These are phyloP conservation scores for Marmota flaviventris DNA, from an alignment of 2,113 vertebrate species.

Conservation along the genomic window DNA sequence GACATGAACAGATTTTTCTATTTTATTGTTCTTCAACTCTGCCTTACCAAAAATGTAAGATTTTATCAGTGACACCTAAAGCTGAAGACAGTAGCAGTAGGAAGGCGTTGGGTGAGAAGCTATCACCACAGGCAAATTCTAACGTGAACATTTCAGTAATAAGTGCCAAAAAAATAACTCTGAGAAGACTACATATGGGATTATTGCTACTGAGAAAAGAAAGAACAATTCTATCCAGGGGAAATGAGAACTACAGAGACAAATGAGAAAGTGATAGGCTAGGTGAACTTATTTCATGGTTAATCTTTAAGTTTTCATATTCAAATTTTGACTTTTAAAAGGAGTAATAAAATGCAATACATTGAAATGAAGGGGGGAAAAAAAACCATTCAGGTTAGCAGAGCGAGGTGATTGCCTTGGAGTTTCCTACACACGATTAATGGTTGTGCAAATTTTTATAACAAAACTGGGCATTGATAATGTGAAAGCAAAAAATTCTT, in stretches of 20 bases:
- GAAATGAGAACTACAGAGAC: neutral
- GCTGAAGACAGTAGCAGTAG: neutral
- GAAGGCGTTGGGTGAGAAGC: neutral
- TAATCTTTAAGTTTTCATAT: conserved; percentile 8
- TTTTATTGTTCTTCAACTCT: neutral
- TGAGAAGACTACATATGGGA: neutral
- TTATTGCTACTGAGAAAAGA: neutral
- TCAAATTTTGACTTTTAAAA: neutral
- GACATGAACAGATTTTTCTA: neutral
- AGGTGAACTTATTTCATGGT: neutral
- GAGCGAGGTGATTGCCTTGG: neutral
- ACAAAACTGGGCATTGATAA: neutral
- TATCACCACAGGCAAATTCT: neutral
- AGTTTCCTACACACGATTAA: neutral
- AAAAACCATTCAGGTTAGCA: neutral
- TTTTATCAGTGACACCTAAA: neutral
- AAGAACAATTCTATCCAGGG: neutral
- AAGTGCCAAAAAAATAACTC: neutral
- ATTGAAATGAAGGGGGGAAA: neutral
- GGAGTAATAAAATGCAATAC: neutral
- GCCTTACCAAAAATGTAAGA: neutral
- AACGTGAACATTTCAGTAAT: neutral
- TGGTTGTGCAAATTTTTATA: neutral
- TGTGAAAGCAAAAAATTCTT: neutral
- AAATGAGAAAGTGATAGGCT: neutral